Evolutionary conservation across 2,888 invertebrate species (phyloP), one percentile per base, ranked within the genome.

Genomic region (Patella caerulea): DNA sequence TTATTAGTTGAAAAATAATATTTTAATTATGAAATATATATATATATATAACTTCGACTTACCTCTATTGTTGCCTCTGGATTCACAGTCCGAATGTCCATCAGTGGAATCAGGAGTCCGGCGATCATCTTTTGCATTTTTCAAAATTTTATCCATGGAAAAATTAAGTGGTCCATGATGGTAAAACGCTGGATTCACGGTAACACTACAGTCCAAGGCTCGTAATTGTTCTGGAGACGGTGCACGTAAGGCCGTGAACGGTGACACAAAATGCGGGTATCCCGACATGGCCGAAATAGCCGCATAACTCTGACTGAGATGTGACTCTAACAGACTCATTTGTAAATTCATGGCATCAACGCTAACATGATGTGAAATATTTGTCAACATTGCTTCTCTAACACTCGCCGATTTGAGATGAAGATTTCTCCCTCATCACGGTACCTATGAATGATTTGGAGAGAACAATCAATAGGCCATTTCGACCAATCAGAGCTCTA

Each of bases 181-280:
- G 65, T 73, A 76, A 65, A 72, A 76, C 29, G 45, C 52, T 52
- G 54, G 76, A 69, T 69, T 76, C 65, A 65, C 24, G 45, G 45
- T 9, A 11, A 82, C 74, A n/a, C 79, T 79, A 73, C 83, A 83
- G 75, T 83, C 83, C 53, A 83, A 74, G 45, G 83, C 83, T 4
- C 81, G 77, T 69, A 83, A 79, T 71, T 83, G 83, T 29, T 83
- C 82, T 2, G 72, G 71, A 0, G 79, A 65, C 4, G 77, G 70
- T 14, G 76, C 65, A 65, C 65, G 65, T 11, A 65, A 24, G 24
- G 65, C 76, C 14, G 53, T 29, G 12, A 76, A 70, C 52, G 72
- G 76, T 24, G 72, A 65, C 56, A 52, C 69, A 34, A 72, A 76
- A 24, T 76, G 76, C 34, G 76, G 76, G 72, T 76, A 76, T 54